These are phyloP conservation scores for Toxotes jaculatrix DNA, from an alignment of 2,113 vertebrate species.

Conservation along the genomic window DNA sequence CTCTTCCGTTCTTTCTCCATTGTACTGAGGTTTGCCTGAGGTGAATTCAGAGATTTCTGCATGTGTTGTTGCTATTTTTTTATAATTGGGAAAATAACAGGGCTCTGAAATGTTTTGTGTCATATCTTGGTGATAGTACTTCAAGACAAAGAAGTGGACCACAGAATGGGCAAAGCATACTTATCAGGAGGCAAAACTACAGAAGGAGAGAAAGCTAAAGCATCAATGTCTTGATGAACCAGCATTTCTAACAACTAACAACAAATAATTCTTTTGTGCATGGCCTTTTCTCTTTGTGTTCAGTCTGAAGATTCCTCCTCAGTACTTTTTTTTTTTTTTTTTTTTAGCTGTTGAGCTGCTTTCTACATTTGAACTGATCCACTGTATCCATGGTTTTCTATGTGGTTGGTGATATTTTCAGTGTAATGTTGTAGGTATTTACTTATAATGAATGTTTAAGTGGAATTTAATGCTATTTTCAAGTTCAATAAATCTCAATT, in stretches of 20 bases:
- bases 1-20: slow-evolving; percentile 28
- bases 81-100: slow-evolving; percentile 36
- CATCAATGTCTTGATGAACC: slow-evolving; percentile 43
- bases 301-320: slow-evolving; percentile 57
- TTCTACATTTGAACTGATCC: slow-evolving; percentile 60
- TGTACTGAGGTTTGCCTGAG: slow-evolving; percentile 23
- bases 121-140: slow-evolving; percentile 24
- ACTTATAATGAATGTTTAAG: slow-evolving; percentile 59
- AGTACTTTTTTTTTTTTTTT: slow-evolving; percentile 35
- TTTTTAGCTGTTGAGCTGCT: slow-evolving; percentile 57
- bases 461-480: slow-evolving; percentile 70
- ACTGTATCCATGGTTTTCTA: slow-evolving; percentile 74
- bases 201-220: slow-evolving; percentile 41
- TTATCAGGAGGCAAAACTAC: slow-evolving; percentile 24
- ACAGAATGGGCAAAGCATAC: neutral
- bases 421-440: slow-evolving; percentile 67
- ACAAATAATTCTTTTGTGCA: slow-evolving; percentile 61
- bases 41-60: slow-evolving; percentile 31
- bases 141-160: slow-evolving; percentile 17
- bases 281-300: slow-evolving; percentile 69
- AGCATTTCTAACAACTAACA: slow-evolving; percentile 70
- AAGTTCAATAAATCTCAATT: slow-evolving; percentile 81
- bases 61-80: slow-evolving; percentile 28
- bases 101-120: slow-evolving; percentile 47
- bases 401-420: slow-evolving; percentile 79